Evolutionary conservation across 2,797 vertebrate genomes (phyloP).

Genomic region (Poeciliopsis paucimaculata): DNA sequence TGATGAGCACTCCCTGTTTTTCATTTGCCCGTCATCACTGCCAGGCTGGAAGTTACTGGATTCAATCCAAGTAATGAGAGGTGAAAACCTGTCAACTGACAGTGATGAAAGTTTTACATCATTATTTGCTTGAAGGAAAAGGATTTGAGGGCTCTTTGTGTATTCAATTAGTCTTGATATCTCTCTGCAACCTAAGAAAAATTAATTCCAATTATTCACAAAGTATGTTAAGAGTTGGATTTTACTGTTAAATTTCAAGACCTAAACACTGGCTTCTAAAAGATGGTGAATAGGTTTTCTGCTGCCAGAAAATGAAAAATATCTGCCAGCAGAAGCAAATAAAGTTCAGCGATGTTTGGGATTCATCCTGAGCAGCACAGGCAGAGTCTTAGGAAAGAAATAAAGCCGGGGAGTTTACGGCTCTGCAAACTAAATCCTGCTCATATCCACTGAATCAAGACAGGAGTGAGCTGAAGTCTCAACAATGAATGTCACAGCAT

Average conservation of each 20-base stretch:
- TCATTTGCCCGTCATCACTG: constrained; percentile 50
- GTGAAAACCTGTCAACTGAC: constrained; percentile 15
- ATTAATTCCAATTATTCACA: constrained; percentile 8
- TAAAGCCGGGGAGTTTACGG: constrained; percentile 11
- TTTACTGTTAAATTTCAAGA: neutral
- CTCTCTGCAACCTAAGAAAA: neutral
- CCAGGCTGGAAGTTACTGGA: constrained; percentile 31
- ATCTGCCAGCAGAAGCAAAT: neutral
- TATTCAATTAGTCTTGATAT: constrained; percentile 19
- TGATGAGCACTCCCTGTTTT: constrained; percentile 27
- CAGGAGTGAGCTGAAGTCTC: constrained; percentile 1
- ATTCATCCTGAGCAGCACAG: constrained; percentile 9
- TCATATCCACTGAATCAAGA: constrained; percentile 9
- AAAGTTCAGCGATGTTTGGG: neutral
- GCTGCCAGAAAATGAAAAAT: constrained; percentile 7
- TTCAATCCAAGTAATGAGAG: constrained; percentile 50
- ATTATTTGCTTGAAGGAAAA: constrained; percentile 28
- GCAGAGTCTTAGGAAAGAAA: neutral
- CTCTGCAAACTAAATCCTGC: constrained; percentile 13
- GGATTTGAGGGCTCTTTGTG: constrained; percentile 18
- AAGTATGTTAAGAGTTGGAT: neutral
- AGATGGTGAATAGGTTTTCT: neutral
- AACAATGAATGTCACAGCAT: constrained; percentile 3
- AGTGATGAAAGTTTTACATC: neutral
- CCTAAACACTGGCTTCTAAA: neutral